These are phyloP conservation scores for Diachrysia chrysitis DNA, from an alignment of 2,888 invertebrate species.

Conservation along the genomic window DNA sequence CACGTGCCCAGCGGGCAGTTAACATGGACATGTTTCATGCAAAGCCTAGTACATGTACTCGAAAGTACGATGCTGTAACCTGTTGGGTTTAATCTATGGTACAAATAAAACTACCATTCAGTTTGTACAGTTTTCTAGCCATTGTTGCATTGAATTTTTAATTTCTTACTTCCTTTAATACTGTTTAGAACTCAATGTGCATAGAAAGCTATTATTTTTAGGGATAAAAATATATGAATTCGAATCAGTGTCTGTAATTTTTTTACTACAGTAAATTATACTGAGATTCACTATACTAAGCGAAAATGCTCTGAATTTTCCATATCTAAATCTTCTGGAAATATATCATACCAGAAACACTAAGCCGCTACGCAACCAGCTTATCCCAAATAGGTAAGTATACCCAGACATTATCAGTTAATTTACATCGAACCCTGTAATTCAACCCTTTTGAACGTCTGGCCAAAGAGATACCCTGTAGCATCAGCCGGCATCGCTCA, in stretches of 20 bases:
- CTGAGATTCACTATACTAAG: background rate
- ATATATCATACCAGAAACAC: background rate
- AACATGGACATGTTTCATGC: conserved; percentile 49
- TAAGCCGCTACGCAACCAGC: background rate
- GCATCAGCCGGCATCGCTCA: conserved; percentile 28
- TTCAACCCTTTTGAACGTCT: conserved; percentile 23
- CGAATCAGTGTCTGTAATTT: background rate
- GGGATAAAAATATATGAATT: too few relatives aligned
- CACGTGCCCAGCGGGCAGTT: conserved; percentile 44
- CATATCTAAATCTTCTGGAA: background rate
- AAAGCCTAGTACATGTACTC: conserved; percentile 34
- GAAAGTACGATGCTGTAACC: conserved; percentile 15
- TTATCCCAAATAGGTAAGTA: conserved; percentile 9
- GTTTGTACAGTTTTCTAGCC: background rate
- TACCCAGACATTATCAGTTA: conserved; percentile 6
- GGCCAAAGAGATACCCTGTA: conserved; percentile 23
- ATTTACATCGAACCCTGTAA: conserved; percentile 20
- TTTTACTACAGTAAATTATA: background rate
- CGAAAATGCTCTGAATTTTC: background rate
- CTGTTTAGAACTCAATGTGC: too few relatives aligned
- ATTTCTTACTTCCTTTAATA: background rate
- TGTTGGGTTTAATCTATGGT: conserved; percentile 34
- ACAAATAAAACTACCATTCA: background rate
- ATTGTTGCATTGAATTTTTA: background rate
- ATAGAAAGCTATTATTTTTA: too few relatives aligned